Evolutionary conservation across 2,888 invertebrate species (phyloP).

Genomic region (Gryllus longicercus): DNA sequence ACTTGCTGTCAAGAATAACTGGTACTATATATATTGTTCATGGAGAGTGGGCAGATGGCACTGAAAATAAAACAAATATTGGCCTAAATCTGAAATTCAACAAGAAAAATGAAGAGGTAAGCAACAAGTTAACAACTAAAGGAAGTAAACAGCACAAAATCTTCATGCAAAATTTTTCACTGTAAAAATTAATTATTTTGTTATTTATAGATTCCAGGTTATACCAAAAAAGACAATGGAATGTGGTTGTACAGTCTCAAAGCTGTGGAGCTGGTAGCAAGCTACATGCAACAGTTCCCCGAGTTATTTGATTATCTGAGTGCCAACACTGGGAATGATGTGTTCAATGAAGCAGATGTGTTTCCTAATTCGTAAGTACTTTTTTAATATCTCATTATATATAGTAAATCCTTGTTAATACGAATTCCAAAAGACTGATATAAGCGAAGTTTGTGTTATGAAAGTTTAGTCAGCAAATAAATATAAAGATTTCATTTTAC

Average conservation of each 20-base stretch:
- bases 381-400: background rate
- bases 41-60: conserved; percentile 51
- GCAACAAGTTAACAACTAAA: conserved; percentile 26
- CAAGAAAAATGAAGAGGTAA: conserved; percentile 67
- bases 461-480: too few species aligned
- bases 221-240: conserved; percentile 64
- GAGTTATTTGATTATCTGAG: conserved; percentile 64
- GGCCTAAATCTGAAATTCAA: conserved; percentile 90
- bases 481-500: too few species aligned
- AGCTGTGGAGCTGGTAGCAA: conserved; percentile 64
- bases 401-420: too few species aligned
- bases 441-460: too few species aligned
- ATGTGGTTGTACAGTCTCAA: conserved; percentile 79
- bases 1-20: conserved; percentile 79
- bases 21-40: conserved; percentile 71
- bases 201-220: conserved; percentile 65
- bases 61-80: conserved; percentile 64
- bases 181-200: conserved; percentile 4
- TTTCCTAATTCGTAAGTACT: conserved; percentile 52
- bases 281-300: conserved; percentile 70
- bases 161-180: background rate
- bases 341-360: conserved; percentile 65
- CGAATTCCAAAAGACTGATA: too few species aligned
- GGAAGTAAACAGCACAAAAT: too few species aligned
- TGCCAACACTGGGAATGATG: conserved; percentile 51